A percentile compares a stretch with the other conserved stretches of the same genome.
Evolutionary conservation across 2,888 invertebrate species (phyloP).

Genomic region (Trichopoda pennipes): DNA sequence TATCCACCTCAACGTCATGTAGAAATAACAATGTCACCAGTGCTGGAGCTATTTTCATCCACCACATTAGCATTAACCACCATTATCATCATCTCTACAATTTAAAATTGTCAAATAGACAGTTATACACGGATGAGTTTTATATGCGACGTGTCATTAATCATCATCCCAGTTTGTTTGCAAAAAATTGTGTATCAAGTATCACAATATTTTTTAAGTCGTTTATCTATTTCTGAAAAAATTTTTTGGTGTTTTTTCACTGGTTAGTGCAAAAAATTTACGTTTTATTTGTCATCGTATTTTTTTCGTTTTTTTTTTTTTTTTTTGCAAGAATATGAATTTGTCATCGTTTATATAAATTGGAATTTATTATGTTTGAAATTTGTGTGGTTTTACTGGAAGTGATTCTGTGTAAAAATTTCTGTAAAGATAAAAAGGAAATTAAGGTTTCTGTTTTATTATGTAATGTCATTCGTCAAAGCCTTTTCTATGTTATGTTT

Average conservation of each 20-base stretch:
- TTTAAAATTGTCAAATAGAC: constrained; percentile 10
- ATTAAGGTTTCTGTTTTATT: not conserved
- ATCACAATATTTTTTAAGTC: constrained; percentile 40
- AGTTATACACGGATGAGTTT: not conserved
- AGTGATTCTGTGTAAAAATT: not conserved
- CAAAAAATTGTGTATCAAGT: constrained; percentile 32
- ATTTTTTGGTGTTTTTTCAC: constrained; percentile 8
- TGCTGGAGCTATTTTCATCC: not conserved
- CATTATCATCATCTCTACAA: not conserved
- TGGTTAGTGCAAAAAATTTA: constrained; percentile 59
- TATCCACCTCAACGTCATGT: constrained; percentile 3
- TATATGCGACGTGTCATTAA: constrained; percentile 55
- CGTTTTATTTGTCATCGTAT: constrained; percentile 63
- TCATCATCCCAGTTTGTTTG: constrained; percentile 55
- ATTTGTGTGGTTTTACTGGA: constrained; percentile 12
- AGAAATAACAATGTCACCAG: not conserved
- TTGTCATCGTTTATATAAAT: constrained; percentile 63
- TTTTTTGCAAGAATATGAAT: constrained; percentile 31
- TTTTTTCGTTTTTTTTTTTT: not conserved
- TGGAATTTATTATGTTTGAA: constrained; percentile 50
- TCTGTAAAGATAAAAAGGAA: not conserved
- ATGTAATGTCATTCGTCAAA: too few species aligned
- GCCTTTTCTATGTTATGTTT: too few species aligned
- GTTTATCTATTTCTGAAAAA: constrained; percentile 19
- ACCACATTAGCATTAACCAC: constrained; percentile 8